Conservation (phyloP, 2,888 invertebrate genomes). For the Oxytorus armatus region DNA sequence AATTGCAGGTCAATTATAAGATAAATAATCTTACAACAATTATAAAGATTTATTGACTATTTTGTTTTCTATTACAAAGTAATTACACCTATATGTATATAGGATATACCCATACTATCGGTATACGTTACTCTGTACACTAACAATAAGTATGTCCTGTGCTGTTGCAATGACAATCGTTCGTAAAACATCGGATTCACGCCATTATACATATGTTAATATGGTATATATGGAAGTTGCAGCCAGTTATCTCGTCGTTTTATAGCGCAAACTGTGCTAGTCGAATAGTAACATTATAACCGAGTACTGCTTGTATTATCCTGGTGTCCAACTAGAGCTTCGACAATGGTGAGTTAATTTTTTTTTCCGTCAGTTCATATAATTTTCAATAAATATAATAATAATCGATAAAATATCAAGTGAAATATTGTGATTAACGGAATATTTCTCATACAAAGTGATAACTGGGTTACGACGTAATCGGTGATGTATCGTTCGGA, state of each 20-base stretch:
- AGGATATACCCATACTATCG: neutral
- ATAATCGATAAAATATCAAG: no score
- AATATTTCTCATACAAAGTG: neutral
- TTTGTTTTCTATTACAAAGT: no score
- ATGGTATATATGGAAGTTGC: constrained; percentile 58
- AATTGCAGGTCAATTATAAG: no score
- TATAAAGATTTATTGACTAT: no score
- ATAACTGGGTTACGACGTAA: neutral
- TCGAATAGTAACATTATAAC: constrained; percentile 67
- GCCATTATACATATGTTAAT: constrained; percentile 73
- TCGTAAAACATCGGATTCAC: constrained; percentile 64
- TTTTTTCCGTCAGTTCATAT: no score
- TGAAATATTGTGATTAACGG: neutral
- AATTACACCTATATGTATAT: neutral
- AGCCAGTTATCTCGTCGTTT: constrained; percentile 71
- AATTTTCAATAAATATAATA: no score
- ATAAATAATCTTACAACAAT: no score
- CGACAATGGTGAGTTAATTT: constrained; percentile 74
- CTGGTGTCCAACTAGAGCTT: constrained; percentile 18
- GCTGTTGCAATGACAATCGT: constrained; percentile 60
- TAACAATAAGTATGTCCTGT: constrained; percentile 28
- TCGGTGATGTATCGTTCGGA: constrained; percentile 2
- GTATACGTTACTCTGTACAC: neutral
- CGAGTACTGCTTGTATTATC: constrained; percentile 58
- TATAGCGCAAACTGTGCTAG: constrained; percentile 70